These are phyloP conservation scores for Nasonovia ribisnigri DNA, from an alignment of 2,888 invertebrate species.

Conservation along the genomic window DNA sequence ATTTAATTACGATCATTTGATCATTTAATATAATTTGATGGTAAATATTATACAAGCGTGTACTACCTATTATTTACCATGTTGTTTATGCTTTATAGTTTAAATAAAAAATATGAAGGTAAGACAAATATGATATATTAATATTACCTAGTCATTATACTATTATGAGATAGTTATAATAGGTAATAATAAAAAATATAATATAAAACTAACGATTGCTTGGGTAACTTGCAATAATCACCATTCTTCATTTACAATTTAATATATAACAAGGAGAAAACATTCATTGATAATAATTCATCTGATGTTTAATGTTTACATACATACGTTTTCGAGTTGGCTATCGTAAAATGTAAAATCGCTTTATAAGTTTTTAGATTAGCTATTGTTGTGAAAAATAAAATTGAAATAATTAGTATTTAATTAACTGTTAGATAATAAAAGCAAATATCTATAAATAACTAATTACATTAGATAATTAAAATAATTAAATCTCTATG, in stretches of 20 bases:
- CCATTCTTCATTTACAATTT: not conserved
- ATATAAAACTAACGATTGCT: not conserved
- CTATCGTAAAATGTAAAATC: not conserved
- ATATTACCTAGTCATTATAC: not conserved
- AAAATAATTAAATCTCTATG: too few relatives aligned
- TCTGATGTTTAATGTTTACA: not conserved
- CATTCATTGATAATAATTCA: not conserved
- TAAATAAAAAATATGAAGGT: not conserved
- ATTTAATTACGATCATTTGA: not conserved
- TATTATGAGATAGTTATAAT: not conserved
- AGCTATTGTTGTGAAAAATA: not conserved
- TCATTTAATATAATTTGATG: not conserved
- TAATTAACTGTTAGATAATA: not conserved
- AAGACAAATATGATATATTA: not conserved
- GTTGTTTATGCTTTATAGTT: not conserved
- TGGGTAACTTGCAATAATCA: not conserved
- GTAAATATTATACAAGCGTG: not conserved
- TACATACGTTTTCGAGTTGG: not conserved
- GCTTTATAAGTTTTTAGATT: not conserved
- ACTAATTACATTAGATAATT: not conserved
- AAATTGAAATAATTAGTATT: not conserved
- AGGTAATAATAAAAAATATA: not conserved
- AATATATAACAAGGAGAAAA: not conserved
- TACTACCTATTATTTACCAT: too few relatives aligned
- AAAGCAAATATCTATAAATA: not conserved